Evolutionary conservation across 2,888 invertebrate genomes (phyloP), one percentile per base, ranked within the genome.

Genomic region (Clepsis dumicolana): DNA sequence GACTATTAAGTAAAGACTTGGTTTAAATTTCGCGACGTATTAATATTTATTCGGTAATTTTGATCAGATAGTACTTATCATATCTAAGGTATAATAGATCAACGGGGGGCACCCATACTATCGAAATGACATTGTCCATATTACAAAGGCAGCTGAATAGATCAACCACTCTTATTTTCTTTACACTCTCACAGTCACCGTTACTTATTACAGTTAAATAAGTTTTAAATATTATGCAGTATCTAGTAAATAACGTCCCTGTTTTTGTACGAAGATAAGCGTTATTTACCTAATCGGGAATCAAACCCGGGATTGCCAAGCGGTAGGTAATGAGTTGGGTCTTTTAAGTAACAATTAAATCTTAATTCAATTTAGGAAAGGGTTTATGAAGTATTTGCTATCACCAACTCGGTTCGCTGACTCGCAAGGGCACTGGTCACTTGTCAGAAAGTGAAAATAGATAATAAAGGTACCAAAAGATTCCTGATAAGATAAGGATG

Each of bases 401-500:
- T n/a, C 59, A 24, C 4, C 27, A 27, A 52, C 38, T 53, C 38
- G 59, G 35, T 21, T 8, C 41, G 52, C 35, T 59, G 50, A 18
- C 59, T 52, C 57, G 60, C 52, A 64, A 64, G 56, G 57, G 41
- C 63, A 50, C 35, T 50, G 38, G 70, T 63, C 62, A 70, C 72
- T 70, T 70, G 70, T 63, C 70, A 64, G 71, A 66, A 71, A 73
- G 65, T 65, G 64, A 38, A 61, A 69, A 66, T 41, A 18, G 65
- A 62, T 64, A 67, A 70, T 70, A 71, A 65, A 71, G 69, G 66
- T 63, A 61, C 66, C 64, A 38, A 32, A 25, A 63, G 80, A 83
- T 84, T 77, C 70, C 60, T 73, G 82, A 87, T 88, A 84, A 86
- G 87, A 87, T 88, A 86, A 81, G 80, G 74, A 77, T 74, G 79